Conservation (phyloP, 2,113 vertebrate species). For the Desmodus rotundus region DNA sequence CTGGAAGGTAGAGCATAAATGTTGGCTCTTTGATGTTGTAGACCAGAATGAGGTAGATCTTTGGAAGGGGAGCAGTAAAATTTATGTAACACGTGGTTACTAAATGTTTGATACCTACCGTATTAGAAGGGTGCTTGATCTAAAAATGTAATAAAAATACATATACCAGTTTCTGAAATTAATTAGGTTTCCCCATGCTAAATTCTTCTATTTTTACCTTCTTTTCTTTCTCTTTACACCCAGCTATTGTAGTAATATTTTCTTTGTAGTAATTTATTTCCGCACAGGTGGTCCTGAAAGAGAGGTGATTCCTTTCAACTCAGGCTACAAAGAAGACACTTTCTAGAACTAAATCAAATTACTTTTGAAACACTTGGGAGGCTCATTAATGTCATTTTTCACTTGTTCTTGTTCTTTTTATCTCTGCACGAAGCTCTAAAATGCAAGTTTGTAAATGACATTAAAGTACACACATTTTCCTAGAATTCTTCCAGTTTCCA, state of each 20-base stretch:
- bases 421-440: background rate
- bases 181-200: background rate
- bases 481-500: background rate
- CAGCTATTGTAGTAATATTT: background rate
- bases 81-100: background rate
- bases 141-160: background rate
- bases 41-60: background rate
- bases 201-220: background rate
- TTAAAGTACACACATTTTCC: background rate
- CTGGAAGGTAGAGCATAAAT: rapidly evolving
- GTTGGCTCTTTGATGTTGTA: background rate
- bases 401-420: background rate
- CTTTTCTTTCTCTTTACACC: background rate
- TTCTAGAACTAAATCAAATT: background rate
- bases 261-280: background rate
- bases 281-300: background rate
- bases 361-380: background rate
- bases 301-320: background rate
- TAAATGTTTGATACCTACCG: background rate
- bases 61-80: background rate
- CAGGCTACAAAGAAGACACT: background rate
- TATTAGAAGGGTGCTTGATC: background rate
- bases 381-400: background rate
- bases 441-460: background rate
- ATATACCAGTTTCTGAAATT: background rate